phyloP scores from a whole-genome alignment of 2,888 invertebrate genomes.

The Clusia tigrina region DNA sequence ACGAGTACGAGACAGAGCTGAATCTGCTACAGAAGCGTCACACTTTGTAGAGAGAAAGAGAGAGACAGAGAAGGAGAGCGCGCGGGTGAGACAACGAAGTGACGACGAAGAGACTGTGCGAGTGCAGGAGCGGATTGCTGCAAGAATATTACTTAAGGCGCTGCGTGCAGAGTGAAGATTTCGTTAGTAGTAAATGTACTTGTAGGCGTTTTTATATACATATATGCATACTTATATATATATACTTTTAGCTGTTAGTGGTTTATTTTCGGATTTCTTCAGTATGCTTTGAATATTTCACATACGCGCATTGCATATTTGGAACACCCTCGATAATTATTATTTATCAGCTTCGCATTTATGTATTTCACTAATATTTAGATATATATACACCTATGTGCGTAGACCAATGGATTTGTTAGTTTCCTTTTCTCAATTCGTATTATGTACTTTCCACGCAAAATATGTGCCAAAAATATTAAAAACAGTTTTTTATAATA shows the following conservation, averaged over 20 bases:
- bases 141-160: slow-evolving; percentile 8
- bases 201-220: neutral
- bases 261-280: neutral
- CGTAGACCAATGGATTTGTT: neutral
- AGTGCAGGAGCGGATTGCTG: neutral
- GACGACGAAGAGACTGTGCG: neutral
- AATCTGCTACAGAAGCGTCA: slow-evolving; percentile 58
- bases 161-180: neutral
- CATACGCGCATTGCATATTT: neutral
- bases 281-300: neutral
- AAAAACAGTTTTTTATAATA: neutral
- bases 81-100: neutral
- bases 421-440: neutral
- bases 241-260: neutral
- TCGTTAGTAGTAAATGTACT: neutral
- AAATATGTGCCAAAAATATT: neutral
- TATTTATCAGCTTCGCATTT: slow-evolving; percentile 16
- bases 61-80: neutral
- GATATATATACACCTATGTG: neutral
- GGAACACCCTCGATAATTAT: slow-evolving; percentile 10
- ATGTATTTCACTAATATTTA: slow-evolving; percentile 1
- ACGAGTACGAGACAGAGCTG: slow-evolving; percentile 58
- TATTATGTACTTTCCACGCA: neutral
- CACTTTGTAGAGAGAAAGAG: slow-evolving; percentile 34
- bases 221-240: too few species aligned